Percentiles rank a stretch among this genome's conserved stretches.
These are phyloP conservation scores for Drosophila ficusphila DNA, from an alignment of 1,140 invertebrate genomes.

Conservation along the genomic window DNA sequence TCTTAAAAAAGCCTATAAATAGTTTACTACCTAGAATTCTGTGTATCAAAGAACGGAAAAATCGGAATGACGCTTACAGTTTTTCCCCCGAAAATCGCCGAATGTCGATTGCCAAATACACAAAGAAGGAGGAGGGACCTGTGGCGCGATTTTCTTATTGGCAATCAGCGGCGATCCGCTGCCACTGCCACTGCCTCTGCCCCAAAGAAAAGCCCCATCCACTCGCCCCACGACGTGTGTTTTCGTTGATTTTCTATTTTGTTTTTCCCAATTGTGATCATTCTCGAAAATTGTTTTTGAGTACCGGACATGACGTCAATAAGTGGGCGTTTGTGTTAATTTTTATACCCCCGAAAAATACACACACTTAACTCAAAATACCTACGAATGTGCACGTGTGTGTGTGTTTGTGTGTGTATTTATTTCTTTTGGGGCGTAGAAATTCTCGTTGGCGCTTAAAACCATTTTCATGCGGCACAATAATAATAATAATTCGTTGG, in stretches of 20 bases:
- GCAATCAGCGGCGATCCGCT: constrained; percentile 48
- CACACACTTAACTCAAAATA: constrained; percentile 36
- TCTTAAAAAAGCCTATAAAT: constrained; percentile 24
- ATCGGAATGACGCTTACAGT: constrained; percentile 55
- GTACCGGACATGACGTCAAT: constrained; percentile 82
- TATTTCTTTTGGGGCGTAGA: constrained; percentile 26
- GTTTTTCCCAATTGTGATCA: constrained; percentile 82
- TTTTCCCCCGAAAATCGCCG: constrained; percentile 1
- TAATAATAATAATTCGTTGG: constrained; percentile 67
- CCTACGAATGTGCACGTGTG: neutral
- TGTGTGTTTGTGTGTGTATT: constrained; percentile 11
- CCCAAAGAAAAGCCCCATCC: neutral
- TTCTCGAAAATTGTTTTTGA: constrained; percentile 83
- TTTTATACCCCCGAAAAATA: constrained; percentile 56
- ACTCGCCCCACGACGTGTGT: constrained; percentile 24
- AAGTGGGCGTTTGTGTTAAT: constrained; percentile 82
- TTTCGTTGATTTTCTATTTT: constrained; percentile 79
- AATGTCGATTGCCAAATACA: constrained; percentile 42
- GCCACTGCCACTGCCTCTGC: neutral
- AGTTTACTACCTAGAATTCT: constrained; percentile 40
- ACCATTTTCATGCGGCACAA: constrained; percentile 53
- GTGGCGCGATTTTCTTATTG: constrained; percentile 57
- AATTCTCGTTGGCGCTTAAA: constrained; percentile 46
- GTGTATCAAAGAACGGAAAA: constrained; percentile 24
- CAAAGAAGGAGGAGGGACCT: constrained; percentile 5